Evolutionary conservation across 2,113 vertebrate species (phyloP).

Genomic region (Calonectris borealis): DNA sequence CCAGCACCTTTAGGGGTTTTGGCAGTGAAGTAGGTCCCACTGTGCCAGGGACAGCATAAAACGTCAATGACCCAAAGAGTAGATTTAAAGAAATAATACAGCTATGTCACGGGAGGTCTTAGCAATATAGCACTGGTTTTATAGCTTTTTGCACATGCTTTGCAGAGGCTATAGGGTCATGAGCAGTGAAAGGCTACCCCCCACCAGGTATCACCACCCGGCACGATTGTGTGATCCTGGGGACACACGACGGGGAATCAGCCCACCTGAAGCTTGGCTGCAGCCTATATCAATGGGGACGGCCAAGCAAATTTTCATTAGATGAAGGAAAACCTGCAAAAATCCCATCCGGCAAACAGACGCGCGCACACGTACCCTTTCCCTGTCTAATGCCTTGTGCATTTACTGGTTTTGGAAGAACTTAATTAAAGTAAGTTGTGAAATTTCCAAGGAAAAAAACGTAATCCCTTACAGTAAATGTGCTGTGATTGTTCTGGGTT

Average conservation of each 20-base stretch:
- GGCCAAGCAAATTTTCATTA: background rate
- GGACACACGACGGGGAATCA: rapidly evolving
- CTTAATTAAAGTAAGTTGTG: conserved; percentile 52
- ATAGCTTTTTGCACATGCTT: background rate
- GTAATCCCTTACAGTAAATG: conserved; percentile 8
- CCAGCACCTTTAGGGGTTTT: background rate
- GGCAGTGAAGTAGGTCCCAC: background rate
- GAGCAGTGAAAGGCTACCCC: background rate
- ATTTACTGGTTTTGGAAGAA: conserved; percentile 7
- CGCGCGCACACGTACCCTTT: rapidly evolving
- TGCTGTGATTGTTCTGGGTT: conserved; percentile 25
- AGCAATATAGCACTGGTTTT: background rate
- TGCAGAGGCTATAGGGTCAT: background rate
- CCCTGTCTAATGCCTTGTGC: background rate
- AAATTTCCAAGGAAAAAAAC: conserved; percentile 20
- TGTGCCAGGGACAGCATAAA: background rate
- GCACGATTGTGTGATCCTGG: background rate
- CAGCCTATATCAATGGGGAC: background rate
- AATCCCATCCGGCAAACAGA: background rate
- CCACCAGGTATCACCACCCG: background rate
- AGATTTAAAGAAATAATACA: background rate
- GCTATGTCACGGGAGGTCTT: rapidly evolving
- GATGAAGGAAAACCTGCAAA: background rate
- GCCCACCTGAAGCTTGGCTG: conserved; percentile 1
- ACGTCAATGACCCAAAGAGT: background rate